Evolutionary conservation across 1,140 invertebrate genomes (phyloP), one percentile per base, ranked within the genome.

Genomic region (Episyrphus balteatus): DNA sequence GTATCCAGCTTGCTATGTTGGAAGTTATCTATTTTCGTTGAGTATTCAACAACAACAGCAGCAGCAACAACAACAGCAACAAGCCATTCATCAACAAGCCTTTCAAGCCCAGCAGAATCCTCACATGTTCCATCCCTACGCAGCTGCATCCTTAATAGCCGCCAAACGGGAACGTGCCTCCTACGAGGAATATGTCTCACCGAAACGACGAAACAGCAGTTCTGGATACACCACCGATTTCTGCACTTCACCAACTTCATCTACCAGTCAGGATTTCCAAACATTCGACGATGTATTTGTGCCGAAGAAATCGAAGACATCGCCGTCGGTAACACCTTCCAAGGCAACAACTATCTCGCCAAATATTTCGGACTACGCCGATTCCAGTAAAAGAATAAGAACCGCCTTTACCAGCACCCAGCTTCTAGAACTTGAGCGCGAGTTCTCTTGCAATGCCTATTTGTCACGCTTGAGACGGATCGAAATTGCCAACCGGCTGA

Each of bases 331-430:
- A 44, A 15, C 43, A 76, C 75, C 48, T 68, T 74, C 49, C 75
- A 74, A 52, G 76, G 69, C 17, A 77, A 75, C 8, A 10, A 75
- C 76, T 13, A 55, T 73, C 43, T 75, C 64, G 48, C 75, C 61
- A 50, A 65, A 63, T 51, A 72, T 75, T 45, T 74, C 70, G 55
- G 70, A 54, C 65, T 68, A 56, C 66, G 68, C 52, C 55, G 74
- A 51, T 64, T 83, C 82, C 2, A 84, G 82, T 37, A 87, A 87
- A 58, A 73, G 89, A 33, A 85, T 91, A 13, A 76, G 92, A 39
- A 96, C 92, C 0, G 92, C 92, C 1, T 96, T 95, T 63, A 94
- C 91, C 0, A 88, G 89, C 46, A 91, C 86, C 0, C 92, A 96
- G 65, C 72, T 95, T 1, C 64, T 96, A 36, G 90, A 94, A 65